phyloP scores from a whole-genome alignment of 2,888 invertebrate genomes.

The Opisthograptis luteolata region DNA sequence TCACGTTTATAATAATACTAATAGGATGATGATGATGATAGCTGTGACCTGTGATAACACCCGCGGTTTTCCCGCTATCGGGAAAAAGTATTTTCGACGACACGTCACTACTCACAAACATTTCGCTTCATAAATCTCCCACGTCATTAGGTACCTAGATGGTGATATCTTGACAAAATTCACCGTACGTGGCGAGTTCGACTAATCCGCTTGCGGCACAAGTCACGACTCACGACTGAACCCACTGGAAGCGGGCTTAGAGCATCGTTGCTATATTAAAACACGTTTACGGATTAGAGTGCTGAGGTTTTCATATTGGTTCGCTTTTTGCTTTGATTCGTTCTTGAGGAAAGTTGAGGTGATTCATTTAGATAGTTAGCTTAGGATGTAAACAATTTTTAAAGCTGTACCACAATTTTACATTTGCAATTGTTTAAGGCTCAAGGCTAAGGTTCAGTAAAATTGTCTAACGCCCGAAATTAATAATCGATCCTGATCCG shows the following conservation, averaged over 20 bases:
- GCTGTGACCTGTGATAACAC: too few species aligned
- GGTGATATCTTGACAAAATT: slow-evolving; percentile 52
- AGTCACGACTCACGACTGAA: slow-evolving; percentile 48
- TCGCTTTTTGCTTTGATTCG: slow-evolving; percentile 17
- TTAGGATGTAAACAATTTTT: not conserved
- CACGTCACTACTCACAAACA: slow-evolving; percentile 17
- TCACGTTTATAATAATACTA: too few species aligned
- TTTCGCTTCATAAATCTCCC: slow-evolving; percentile 32
- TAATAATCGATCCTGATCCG: too few species aligned
- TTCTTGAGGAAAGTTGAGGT: slow-evolving; percentile 5
- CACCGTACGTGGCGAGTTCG: slow-evolving; percentile 40
- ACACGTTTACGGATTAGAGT: slow-evolving; percentile 37
- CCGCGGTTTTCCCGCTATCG: too few species aligned
- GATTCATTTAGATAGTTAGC: slow-evolving; percentile 5
- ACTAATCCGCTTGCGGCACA: slow-evolving; percentile 62
- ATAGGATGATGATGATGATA: too few species aligned
- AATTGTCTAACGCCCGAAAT: too few species aligned
- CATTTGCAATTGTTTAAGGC: too few species aligned
- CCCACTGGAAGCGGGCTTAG: slow-evolving; percentile 31
- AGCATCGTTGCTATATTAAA: slow-evolving; percentile 37
- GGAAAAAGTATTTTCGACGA: not conserved
- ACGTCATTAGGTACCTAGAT: slow-evolving; percentile 33
- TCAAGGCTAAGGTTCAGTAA: too few species aligned
- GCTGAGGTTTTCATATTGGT: slow-evolving; percentile 22
- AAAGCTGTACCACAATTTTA: too few species aligned